These are phyloP conservation scores for Umimayanthus kanabou DNA, from an alignment of 92 coral and sea anemone species.

Conservation along the genomic window DNA sequence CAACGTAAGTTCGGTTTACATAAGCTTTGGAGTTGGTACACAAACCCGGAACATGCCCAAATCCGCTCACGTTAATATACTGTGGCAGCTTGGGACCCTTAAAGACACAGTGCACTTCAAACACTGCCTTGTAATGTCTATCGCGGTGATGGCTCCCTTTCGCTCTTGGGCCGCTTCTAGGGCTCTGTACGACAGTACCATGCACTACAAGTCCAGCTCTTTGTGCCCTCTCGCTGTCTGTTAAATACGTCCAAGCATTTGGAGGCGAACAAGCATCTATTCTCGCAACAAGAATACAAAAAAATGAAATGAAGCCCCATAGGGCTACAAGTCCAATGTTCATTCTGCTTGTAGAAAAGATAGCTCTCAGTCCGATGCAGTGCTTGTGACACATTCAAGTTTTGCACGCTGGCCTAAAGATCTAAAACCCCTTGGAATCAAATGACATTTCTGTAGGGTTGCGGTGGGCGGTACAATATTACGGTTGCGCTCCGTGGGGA, in stretches of 20 bases:
- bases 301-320: not conserved
- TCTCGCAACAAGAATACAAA: not conserved
- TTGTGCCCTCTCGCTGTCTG: constrained; percentile 65
- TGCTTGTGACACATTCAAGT: constrained; percentile 32
- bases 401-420: constrained; percentile 30
- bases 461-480: constrained; percentile 77
- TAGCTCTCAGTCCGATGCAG: not conserved
- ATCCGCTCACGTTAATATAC: constrained; percentile 76
- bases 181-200: constrained; percentile 84
- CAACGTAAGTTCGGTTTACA: constrained; percentile 79
- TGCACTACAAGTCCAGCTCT: constrained; percentile 76
- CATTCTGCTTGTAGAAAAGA: constrained; percentile 13
- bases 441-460: constrained; percentile 59
- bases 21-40: constrained; percentile 80
- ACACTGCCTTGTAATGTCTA: constrained; percentile 69
- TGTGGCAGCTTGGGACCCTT: constrained; percentile 77
- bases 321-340: not conserved
- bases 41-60: constrained; percentile 69
- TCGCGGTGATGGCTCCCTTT: constrained; percentile 39
- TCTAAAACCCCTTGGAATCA: constrained; percentile 46
- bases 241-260: constrained; percentile 57
- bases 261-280: constrained; percentile 84
- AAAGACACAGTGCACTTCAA: constrained; percentile 77
- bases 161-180: constrained; percentile 47
- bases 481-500: constrained; percentile 72